Evolutionary conservation across 2,797 vertebrate species (phyloP).

Genomic region (Buphagus erythrorhynchus): DNA sequence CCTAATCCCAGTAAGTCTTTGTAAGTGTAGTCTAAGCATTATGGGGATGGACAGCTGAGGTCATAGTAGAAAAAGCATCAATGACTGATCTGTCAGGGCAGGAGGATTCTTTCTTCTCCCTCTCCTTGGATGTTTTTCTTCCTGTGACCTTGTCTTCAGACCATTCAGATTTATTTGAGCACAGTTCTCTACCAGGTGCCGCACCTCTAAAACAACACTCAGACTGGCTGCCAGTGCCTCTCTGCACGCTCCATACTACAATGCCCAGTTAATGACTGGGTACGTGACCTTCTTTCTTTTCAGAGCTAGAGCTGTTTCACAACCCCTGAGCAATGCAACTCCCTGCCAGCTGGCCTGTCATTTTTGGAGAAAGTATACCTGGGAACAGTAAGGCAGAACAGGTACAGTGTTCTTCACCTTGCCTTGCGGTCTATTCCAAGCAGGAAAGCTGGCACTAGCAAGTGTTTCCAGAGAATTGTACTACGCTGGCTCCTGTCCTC

Average conservation of each 20-base stretch:
- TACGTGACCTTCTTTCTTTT: slow-evolving; percentile 38
- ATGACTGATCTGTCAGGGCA: neutral
- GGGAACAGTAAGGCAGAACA: neutral
- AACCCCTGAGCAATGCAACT: neutral
- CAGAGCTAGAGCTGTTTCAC: neutral
- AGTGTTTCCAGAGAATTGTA: slow-evolving; percentile 1
- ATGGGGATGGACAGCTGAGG: neutral
- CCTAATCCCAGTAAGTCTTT: neutral
- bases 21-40: neutral
- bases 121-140: slow-evolving; percentile 5
- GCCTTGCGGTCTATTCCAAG: neutral
- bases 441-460: neutral
- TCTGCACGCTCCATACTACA: neutral
- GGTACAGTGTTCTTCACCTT: neutral
- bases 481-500: neutral
- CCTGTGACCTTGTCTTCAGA: slow-evolving; percentile 9
- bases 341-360: neutral
- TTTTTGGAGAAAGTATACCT: slow-evolving; percentile 57
- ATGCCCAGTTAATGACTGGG: slow-evolving; percentile 29
- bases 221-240: neutral
- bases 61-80: neutral
- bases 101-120: neutral
- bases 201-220: slow-evolving; percentile 10
- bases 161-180: neutral
- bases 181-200: neutral